Base-by-base conservation (phyloP, 2,888 invertebrate species). In the Coelopa pilipes region DNA sequence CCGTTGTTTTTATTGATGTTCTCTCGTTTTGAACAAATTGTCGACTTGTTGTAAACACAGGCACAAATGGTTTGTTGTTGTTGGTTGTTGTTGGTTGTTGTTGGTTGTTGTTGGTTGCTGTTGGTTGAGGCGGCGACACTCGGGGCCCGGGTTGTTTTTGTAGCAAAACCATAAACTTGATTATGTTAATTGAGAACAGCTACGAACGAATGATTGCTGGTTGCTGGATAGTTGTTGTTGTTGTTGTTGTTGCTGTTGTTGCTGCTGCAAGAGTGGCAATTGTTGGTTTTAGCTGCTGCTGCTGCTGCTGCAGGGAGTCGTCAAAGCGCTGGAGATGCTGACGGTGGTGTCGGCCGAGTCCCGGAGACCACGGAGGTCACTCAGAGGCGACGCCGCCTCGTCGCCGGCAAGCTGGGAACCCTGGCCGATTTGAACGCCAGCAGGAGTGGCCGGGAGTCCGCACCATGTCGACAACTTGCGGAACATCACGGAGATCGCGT, bases 141-240 rank as follows among this genome's bases (percentile, higher is more conserved):
- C n/a, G n/a, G n/a, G n/a, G n/a, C n/a, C n/a, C n/a, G n/a, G n/a
- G n/a, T n/a, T 34, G 2, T 34, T 2, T 34, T 34, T 34, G 34
- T 7, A 13, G 45, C 34, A 62, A 62, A 34, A 46, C 50, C 19
- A 49, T 66, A 24, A 66, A 66, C 15, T 49, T 49, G 66, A 66
- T 66, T 49, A 66, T 66, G 66, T 66, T 66, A 66, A 66, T 66
- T 66, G 50, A 66, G 19, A 66, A 50, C 66, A 50, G 66, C 24
- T 66, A 66, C 50, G 21, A 45, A 21, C 49, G 49, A 50, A 66
- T 49, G 50, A 49, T 66, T 53, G 21, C n/a, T 50, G 19, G 66
- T 50, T 62, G 15, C 34, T 62, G 21, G n/a, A 24, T 46, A 46
- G 47, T 46, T 63, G 46, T 45, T 63, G 17, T 60, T 62, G 15